These are phyloP conservation scores for Pangasianodon hypophthalmus DNA, from an alignment of 2,113 vertebrate species.

Conservation along the genomic window DNA sequence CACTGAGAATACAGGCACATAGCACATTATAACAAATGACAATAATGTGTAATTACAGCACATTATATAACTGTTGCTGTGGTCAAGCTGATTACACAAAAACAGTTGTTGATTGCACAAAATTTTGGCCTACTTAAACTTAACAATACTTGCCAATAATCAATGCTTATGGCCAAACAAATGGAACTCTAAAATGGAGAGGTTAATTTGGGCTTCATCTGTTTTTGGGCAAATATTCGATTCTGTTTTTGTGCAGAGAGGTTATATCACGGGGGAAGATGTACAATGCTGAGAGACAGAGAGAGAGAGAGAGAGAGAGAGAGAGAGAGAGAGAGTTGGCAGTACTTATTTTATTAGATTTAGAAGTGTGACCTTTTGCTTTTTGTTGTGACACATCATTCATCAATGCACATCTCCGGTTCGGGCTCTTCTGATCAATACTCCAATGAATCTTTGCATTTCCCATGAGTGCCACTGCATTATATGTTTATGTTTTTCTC, in stretches of 20 bases:
- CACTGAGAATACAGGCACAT: not conserved
- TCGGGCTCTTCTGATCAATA: conserved; percentile 40
- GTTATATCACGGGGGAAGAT: not conserved
- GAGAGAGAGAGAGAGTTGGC: not conserved
- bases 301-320: not conserved
- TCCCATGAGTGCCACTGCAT: conserved; percentile 24
- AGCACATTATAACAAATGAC: not conserved
- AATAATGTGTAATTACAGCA: not conserved
- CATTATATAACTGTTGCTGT: not conserved
- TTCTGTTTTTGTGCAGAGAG: not conserved
- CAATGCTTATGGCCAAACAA: conserved; percentile 38
- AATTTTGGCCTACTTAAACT: conserved; percentile 15
- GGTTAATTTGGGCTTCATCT: conserved; percentile 34
- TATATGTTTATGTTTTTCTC: conserved; percentile 4
- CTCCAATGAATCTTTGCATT: conserved; percentile 38
- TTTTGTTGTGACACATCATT: conserved; percentile 43
- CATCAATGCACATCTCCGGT: conserved; percentile 24
- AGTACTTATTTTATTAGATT: conserved; percentile 31
- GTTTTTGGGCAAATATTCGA: conserved; percentile 22
- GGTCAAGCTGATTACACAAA: not conserved
- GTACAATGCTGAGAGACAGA: not conserved
- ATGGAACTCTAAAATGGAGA: conserved; percentile 14
- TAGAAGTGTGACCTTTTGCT: conserved; percentile 30
- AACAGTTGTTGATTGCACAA: not conserved
- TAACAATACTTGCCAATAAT: conserved; percentile 11